phyloP scores from a whole-genome alignment of 2,113 vertebrate species.

The Pycnonotus jocosus region DNA sequence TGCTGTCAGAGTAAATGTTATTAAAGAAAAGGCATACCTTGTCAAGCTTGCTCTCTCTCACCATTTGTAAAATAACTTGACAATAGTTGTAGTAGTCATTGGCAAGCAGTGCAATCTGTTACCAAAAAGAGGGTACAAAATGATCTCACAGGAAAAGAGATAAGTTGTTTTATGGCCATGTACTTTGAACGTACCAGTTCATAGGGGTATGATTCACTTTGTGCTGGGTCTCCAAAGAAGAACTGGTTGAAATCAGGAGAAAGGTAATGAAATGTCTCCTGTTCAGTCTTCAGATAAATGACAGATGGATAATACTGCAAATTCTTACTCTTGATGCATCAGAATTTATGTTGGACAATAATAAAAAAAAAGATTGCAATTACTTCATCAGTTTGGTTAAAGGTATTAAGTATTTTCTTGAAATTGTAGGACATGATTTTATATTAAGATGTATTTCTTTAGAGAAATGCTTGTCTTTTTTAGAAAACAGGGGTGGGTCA shows the following conservation, averaged over 20 bases:
- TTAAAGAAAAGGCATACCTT: conserved; percentile 49
- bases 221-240: conserved; percentile 48
- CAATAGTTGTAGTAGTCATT: conserved; percentile 67
- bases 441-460: background rate
- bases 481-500: background rate
- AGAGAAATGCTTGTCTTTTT: background rate
- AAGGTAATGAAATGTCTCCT: background rate
- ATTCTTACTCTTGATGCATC: background rate
- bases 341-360: background rate
- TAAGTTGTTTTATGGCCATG: background rate
- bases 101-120: conserved; percentile 52
- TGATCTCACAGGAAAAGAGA: background rate
- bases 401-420: background rate
- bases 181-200: conserved; percentile 30
- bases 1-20: background rate
- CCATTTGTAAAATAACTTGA: conserved; percentile 58
- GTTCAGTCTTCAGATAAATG: conserved; percentile 13
- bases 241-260: conserved; percentile 55
- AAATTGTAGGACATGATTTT: background rate
- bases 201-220: background rate
- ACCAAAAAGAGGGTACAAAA: background rate
- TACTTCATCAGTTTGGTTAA: background rate
- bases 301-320: conserved; percentile 39
- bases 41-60: conserved; percentile 52
- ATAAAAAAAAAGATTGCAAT: background rate